Conservation (phyloP, 2,797 vertebrate genomes). For the Liasis olivaceus region DNA sequence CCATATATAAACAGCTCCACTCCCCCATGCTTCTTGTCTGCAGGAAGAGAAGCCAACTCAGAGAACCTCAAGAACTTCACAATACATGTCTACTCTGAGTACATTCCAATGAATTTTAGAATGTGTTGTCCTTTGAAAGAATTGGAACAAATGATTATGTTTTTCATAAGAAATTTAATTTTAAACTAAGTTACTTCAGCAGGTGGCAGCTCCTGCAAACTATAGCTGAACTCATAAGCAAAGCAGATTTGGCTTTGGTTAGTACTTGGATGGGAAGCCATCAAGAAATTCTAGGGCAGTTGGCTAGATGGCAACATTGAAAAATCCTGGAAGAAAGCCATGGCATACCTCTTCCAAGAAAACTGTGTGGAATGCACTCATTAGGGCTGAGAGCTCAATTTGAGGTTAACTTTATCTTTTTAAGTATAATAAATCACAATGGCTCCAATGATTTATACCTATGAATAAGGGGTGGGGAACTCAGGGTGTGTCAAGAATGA, state of each 20-base stretch:
- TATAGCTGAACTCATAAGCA: neutral
- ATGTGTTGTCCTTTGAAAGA: neutral
- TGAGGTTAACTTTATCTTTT: neutral
- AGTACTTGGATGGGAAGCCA: neutral
- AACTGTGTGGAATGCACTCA: neutral
- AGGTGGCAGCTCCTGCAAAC: neutral
- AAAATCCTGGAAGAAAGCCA: neutral
- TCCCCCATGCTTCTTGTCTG: neutral
- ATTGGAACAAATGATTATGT: neutral
- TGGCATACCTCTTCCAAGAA: neutral
- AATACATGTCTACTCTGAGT: neutral
- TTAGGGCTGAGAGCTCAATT: neutral
- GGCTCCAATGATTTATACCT: neutral
- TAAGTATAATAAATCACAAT: neutral
- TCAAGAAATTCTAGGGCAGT: neutral
- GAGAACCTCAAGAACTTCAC: neutral
- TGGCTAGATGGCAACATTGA: neutral
- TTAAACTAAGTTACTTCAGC: neutral
- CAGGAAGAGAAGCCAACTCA: neutral
- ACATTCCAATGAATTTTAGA: neutral
- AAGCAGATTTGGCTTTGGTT: neutral
- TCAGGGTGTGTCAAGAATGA: neutral
- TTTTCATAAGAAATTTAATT: neutral
- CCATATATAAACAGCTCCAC: neutral
- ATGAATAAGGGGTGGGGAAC: neutral